These are phyloP conservation scores for Notospermus geniculatus DNA, from an alignment of 1,140 invertebrate genomes.

Conservation along the genomic window DNA sequence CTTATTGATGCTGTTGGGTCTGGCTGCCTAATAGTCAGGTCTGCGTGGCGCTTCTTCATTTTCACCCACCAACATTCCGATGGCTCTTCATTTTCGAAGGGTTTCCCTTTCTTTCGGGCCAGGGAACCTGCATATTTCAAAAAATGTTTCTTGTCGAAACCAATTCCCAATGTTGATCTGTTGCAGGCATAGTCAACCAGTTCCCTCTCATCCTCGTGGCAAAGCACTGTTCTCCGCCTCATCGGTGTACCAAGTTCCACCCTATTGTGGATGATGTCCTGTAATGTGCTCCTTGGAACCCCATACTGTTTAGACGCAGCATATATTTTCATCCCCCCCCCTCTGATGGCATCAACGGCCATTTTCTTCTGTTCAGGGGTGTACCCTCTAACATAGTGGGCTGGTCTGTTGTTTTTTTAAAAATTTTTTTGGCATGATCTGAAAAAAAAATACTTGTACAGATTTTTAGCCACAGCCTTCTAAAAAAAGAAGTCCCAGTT, in stretches of 20 bases:
- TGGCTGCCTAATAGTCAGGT: not conserved
- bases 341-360: not conserved
- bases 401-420: too few relatives aligned
- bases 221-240: not conserved
- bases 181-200: not conserved
- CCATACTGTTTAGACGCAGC: not conserved
- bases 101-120: not conserved
- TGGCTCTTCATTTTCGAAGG: not conserved
- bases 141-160: not conserved
- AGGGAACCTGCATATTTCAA: not conserved
- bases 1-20: not conserved
- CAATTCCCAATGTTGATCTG: not conserved
- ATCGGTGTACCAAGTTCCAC: not conserved
- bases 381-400: too few relatives aligned
- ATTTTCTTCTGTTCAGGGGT: not conserved
- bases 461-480: too few relatives aligned
- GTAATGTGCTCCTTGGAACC: not conserved
- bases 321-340: not conserved
- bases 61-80: not conserved
- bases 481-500: too few relatives aligned
- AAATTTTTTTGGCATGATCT: too few relatives aligned
- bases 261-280: not conserved
- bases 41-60: not conserved
- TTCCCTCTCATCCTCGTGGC: not conserved
- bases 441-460: too few relatives aligned